phyloP scores from a whole-genome alignment of 2,113 vertebrate genomes.

The Ahaetulla prasina region DNA sequence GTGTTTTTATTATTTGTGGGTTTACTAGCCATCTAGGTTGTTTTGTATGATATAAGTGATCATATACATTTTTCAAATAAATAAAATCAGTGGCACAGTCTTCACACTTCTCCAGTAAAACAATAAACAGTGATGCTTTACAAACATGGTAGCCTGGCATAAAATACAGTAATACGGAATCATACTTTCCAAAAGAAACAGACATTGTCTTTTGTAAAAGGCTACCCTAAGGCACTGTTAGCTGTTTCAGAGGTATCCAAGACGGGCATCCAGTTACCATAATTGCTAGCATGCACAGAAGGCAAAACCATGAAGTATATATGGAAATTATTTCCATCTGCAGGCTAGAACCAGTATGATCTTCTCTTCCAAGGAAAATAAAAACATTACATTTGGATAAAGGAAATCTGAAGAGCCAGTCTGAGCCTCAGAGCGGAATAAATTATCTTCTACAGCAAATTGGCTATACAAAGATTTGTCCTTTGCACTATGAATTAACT shows the following conservation, averaged over 20 bases:
- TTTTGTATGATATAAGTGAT: neutral
- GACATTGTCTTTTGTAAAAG: neutral
- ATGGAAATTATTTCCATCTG: constrained; percentile 46
- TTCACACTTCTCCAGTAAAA: neutral
- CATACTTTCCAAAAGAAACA: neutral
- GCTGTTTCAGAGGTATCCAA: neutral
- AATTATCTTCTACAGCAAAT: neutral
- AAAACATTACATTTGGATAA: neutral
- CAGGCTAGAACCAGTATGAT: constrained; percentile 1
- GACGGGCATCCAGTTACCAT: neutral
- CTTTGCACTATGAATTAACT: neutral
- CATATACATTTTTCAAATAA: neutral
- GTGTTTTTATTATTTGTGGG: neutral
- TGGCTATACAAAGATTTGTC: neutral
- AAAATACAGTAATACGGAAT: neutral
- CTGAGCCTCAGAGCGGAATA: neutral
- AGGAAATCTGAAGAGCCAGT: neutral
- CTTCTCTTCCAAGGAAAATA: neutral
- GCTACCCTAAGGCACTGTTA: constrained; percentile 15
- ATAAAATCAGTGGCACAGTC: neutral
- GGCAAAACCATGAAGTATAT: constrained; percentile 16
- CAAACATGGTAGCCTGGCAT: neutral
- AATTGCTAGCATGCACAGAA: constrained; percentile 39
- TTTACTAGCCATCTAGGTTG: neutral
- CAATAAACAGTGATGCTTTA: neutral